Base-by-base conservation (phyloP, 2,888 invertebrate species). In the Melieria crassipennis region DNA sequence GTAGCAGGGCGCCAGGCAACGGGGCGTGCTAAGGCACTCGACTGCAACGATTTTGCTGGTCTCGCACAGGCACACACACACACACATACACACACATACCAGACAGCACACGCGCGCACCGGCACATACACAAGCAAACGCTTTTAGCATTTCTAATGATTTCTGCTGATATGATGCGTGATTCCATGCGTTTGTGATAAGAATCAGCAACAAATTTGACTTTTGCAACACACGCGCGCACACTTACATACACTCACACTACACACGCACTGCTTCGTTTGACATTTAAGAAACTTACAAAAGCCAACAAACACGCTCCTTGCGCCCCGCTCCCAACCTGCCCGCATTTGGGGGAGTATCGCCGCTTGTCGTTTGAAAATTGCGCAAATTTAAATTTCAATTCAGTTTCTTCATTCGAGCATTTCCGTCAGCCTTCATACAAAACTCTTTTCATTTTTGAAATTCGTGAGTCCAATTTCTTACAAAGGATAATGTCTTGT, bases 201-300 rank as follows among this genome's bases (percentile, higher is more conserved):
- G 71, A 72, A 74, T 72, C 71, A 63, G 72, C 65, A 74, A 74
- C 74, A 70, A 74, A 74, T 71, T 74, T 72, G 62, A 50, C 69
- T 67, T 71, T 56, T 46, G 9, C 11, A 45, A 61, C 16, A 50
- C 9, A 58, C 58, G 43, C 56, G 61, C 45, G 30, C 30, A 55
- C 42, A 13, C 60, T 45, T 7, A 45, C n/a, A 69, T 62, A 11
- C 52, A 67, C 11, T 16, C 55, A 57, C n/a, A 57, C 47, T 45
- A 46, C 10, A 66, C 13, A 48, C 52, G 13, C 60, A 64, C 46
- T 7, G 43, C 11, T 55, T 56, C 57, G 42, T 46, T 46, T 43
- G 48, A 60, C 47, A 57, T 57, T 57, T 57, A 58, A 9, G 62
- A 62, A 62, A 46, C 11, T 48, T 13, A 48, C 56, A 62, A 62